Evolutionary conservation across 2,113 vertebrate species (phyloP).

Genomic region (Bos javanicus): DNA sequence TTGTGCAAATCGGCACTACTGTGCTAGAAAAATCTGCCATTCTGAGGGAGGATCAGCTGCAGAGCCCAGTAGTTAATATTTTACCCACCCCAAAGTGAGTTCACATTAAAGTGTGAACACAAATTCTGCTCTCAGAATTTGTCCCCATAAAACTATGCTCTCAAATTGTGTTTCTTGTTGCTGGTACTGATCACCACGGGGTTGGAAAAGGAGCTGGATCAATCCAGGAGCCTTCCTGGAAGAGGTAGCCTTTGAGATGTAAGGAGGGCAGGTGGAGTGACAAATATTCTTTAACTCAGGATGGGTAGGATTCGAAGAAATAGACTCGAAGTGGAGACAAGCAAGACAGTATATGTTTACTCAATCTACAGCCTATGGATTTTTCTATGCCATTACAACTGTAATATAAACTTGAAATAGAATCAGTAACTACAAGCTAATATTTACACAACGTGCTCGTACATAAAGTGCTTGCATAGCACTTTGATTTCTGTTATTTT

Average conservation of each 20-base stretch:
- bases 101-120: background rate
- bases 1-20: background rate
- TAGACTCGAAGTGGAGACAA: background rate
- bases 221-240: background rate
- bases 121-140: background rate
- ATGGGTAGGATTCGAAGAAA: background rate
- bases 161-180: background rate
- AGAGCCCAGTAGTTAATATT: background rate
- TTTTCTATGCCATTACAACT: background rate
- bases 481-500: conserved; percentile 41
- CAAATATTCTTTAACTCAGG: background rate
- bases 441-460: conserved; percentile 1
- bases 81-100: background rate
- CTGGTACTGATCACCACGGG: background rate
- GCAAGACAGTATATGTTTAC: background rate
- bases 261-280: background rate
- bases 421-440: background rate
- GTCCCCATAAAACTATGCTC: background rate
- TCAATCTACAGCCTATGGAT: background rate
- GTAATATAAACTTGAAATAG: conserved; percentile 21
- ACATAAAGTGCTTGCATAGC: conserved; percentile 22
- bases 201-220: background rate
- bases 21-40: background rate
- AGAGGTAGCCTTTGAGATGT: background rate
- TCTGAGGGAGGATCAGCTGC: background rate